phyloP scores from a whole-genome alignment of 2,113 vertebrate species.

The Centrocercus urophasianus region DNA sequence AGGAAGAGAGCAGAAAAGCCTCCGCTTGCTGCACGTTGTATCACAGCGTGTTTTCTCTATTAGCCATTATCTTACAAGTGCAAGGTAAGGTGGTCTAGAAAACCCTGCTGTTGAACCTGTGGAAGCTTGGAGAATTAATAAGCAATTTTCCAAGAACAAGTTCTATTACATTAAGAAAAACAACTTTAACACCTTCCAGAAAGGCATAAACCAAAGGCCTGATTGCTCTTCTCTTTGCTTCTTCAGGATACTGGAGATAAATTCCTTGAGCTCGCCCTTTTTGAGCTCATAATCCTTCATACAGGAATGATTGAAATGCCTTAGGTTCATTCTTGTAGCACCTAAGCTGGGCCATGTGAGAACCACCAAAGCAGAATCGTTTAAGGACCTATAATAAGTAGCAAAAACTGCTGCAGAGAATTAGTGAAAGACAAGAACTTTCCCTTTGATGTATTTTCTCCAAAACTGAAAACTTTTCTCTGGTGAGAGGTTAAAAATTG shows the following conservation, averaged over 20 bases:
- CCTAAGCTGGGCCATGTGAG: conserved; percentile 12
- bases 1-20: background rate
- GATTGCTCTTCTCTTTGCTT: background rate
- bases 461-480: background rate
- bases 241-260: background rate
- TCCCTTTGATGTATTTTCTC: background rate
- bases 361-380: conserved; percentile 10
- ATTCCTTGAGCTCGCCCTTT: conserved; percentile 15
- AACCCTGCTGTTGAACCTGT: background rate
- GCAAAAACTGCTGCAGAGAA: background rate
- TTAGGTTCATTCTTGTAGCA: conserved; percentile 10
- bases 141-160: background rate
- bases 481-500: background rate
- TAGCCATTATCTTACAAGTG: background rate
- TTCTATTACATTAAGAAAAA: background rate
- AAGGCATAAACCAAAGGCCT: background rate
- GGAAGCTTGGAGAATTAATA: background rate
- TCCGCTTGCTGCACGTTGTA: background rate
- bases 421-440: background rate
- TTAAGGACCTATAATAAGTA: background rate
- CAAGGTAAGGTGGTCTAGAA: background rate
- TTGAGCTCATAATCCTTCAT: conserved; percentile 43
- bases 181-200: background rate
- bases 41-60: background rate
- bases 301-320: conserved; percentile 31